Conservation (phyloP, 2,113 vertebrate species). For the Paramisgurnus dabryanus region DNA sequence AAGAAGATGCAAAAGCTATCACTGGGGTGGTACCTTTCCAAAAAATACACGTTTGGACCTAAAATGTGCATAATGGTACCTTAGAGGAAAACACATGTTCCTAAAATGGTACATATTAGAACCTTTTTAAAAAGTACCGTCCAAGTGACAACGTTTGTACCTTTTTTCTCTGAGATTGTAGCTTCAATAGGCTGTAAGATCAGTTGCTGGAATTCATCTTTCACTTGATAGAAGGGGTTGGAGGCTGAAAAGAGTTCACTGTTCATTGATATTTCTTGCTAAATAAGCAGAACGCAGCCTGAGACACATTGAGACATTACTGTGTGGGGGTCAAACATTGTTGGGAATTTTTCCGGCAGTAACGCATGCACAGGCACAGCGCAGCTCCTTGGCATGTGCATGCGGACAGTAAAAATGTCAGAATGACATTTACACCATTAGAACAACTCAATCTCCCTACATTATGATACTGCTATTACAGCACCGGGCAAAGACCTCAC, state of each 20-base stretch:
- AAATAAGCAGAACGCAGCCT: slow-evolving; percentile 13
- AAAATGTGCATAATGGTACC: too few relatives aligned
- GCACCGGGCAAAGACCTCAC: not conserved
- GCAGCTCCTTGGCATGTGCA: slow-evolving; percentile 44
- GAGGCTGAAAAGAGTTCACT: slow-evolving; percentile 3
- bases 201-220: too few relatives aligned
- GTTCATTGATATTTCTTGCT: slow-evolving; percentile 13
- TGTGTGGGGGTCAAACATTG: slow-evolving; percentile 28
- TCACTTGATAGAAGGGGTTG: not conserved
- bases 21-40: too few relatives aligned
- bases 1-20: too few relatives aligned
- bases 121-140: too few relatives aligned
- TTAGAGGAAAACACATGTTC: too few relatives aligned
- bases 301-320: not conserved
- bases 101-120: too few relatives aligned
- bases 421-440: slow-evolving; percentile 50
- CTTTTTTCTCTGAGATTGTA: too few relatives aligned
- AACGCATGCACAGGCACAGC: slow-evolving; percentile 32
- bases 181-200: too few relatives aligned
- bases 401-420: slow-evolving; percentile 57
- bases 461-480: slow-evolving; percentile 27
- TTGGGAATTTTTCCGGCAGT: slow-evolving; percentile 37
- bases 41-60: too few relatives aligned
- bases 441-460: slow-evolving; percentile 44
- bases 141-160: too few relatives aligned